phyloP scores from a whole-genome alignment of 2,797 vertebrate species.

The Spinus pinus region DNA sequence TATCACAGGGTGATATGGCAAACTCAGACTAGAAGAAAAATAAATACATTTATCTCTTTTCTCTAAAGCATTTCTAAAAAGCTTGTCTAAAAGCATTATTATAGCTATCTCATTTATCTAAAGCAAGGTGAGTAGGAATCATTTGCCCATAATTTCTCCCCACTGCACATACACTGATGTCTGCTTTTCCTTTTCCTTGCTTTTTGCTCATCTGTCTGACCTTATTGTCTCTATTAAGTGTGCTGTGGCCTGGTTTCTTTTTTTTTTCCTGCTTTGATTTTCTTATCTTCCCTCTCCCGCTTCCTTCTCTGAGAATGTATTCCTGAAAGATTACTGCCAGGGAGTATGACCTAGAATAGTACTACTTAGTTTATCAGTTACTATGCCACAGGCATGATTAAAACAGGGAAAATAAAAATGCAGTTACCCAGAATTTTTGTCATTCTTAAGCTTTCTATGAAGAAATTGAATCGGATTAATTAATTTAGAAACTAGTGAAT shows the following conservation, averaged over 20 bases:
- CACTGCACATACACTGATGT: neutral
- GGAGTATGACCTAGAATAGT: conserved; percentile 13
- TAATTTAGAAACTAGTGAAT: neutral
- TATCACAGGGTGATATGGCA: neutral
- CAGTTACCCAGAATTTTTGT: neutral
- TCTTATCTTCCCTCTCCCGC: neutral
- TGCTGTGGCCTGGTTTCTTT: neutral
- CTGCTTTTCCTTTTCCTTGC: neutral
- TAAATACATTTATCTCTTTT: neutral
- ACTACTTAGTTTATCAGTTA: neutral
- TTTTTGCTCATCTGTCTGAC: neutral
- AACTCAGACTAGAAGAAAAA: neutral
- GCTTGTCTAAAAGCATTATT: neutral
- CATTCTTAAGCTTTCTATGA: neutral
- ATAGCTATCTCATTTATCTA: neutral
- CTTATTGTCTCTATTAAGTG: neutral
- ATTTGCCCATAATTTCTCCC: neutral
- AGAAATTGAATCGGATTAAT: neutral
- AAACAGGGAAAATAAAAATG: neutral
- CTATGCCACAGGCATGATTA: neutral
- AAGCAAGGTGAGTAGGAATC: neutral
- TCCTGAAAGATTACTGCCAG: conserved; percentile 32
- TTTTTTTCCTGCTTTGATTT: neutral
- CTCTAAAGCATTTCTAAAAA: neutral
- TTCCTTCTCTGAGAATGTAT: neutral